Evolutionary conservation across 2,888 invertebrate genomes (phyloP).

Genomic region (Autographa gamma): DNA sequence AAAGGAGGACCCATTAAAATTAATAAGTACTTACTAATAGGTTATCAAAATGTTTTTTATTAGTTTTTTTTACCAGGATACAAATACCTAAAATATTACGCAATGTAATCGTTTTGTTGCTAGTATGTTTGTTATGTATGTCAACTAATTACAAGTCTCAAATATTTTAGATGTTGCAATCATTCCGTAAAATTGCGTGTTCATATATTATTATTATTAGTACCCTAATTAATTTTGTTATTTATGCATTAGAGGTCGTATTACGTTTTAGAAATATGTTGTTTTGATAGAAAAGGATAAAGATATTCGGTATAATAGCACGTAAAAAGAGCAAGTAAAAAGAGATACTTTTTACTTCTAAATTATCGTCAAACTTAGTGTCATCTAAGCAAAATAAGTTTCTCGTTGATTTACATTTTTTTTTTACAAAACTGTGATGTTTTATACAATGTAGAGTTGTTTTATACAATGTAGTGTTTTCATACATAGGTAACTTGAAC

Average conservation of each 20-base stretch:
- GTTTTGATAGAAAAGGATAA: too few relatives aligned
- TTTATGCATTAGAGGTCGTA: background rate
- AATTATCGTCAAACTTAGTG: too few relatives aligned
- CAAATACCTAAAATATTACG: slow-evolving; percentile 33
- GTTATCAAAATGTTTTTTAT: background rate
- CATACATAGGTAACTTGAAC: too few relatives aligned
- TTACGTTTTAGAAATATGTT: background rate
- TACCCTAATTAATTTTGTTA: background rate
- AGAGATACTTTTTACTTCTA: too few relatives aligned
- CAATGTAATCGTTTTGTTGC: slow-evolving; percentile 29
- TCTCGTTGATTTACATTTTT: too few relatives aligned
- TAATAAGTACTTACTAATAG: background rate
- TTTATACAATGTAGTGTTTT: too few relatives aligned
- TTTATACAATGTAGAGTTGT: too few relatives aligned
- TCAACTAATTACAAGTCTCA: background rate
- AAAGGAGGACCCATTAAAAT: background rate
- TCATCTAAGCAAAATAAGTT: too few relatives aligned
- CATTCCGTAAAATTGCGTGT: slow-evolving; percentile 39
- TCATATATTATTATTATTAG: slow-evolving; percentile 20
- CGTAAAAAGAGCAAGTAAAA: too few relatives aligned
- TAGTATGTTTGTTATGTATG: slow-evolving; percentile 24
- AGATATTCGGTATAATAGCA: too few relatives aligned
- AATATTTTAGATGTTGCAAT: slow-evolving; percentile 46
- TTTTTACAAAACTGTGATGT: too few relatives aligned
- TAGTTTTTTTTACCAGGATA: slow-evolving; percentile 11